Evolutionary conservation across 1,140 invertebrate genomes (phyloP), one percentile per base, ranked within the genome.

Genomic region (Drosophila pallidifrons): DNA sequence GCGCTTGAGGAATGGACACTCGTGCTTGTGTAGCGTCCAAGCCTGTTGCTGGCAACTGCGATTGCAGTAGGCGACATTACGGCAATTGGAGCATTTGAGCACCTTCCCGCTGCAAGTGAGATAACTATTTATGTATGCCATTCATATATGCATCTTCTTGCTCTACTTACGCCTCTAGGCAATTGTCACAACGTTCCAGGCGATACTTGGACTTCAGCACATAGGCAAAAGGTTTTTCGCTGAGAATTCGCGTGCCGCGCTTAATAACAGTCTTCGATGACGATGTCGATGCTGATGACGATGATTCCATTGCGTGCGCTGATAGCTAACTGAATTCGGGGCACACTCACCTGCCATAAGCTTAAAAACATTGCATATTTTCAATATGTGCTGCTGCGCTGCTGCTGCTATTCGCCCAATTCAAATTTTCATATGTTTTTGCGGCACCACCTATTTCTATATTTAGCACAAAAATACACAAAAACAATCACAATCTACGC

Each of bases 51-150:
- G 97, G 92, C 97, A 98, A 54, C 82, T 85, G 32, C 94, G 94
- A 60, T 95, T 95, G 86, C 97, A 98, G 76, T 97, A 98, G 90
- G 95, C 94, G 1, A 96, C 95, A 90, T 95, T 96, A n/a, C 95
- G 94, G 91, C 96, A 97, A n/a, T 94, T 95, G 1, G 95, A 95
- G 92, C 96, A 97, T 93, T 96, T 97, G 2, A 94, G 92, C 5
- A 97, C 93, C 80, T 96, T 95, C 1, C 93, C 93, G 68, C 96
- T 96, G 82, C 80, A 94, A 75, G 3, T 3, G 35, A 38, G 35
- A 8, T 7, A 38, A 10, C 35, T 38, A 38, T 8, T 38, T 10
- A 3, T 8, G 10, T 11, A 63, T 25, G 35, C 35, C 10, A 38
- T 8, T 38, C 35, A 10, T 8, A 38, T 38, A 63, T 25, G 20